phyloP scores from a whole-genome alignment of 2,113 vertebrate species.

The Tamias sibiricus region DNA sequence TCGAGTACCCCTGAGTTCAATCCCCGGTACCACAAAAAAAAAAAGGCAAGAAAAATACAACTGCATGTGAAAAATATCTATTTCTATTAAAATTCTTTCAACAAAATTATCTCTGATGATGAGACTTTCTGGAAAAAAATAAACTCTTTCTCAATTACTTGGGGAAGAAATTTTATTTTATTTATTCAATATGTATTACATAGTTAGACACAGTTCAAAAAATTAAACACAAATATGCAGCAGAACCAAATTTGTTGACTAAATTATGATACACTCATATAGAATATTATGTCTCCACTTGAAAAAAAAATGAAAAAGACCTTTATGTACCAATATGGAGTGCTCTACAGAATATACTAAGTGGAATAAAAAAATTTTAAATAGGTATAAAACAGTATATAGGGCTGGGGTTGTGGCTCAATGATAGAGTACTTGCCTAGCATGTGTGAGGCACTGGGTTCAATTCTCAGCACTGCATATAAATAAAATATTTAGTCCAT shows the following conservation, averaged over 20 bases:
- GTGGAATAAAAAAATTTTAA: too few relatives aligned
- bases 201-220: slow-evolving; percentile 31
- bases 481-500: too few relatives aligned
- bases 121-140: background rate
- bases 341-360: background rate
- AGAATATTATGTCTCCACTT: background rate
- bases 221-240: background rate
- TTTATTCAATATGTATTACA: slow-evolving; percentile 12
- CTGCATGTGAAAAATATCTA: slow-evolving; percentile 4
- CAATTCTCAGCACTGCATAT: too few relatives aligned
- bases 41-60: background rate
- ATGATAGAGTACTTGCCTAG: too few relatives aligned
- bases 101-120: background rate
- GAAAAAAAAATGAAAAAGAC: background rate
- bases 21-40: too few relatives aligned
- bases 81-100: slow-evolving; percentile 41
- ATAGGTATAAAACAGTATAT: too few relatives aligned
- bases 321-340: background rate
- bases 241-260: background rate
- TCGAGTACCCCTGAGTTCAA: too few relatives aligned
- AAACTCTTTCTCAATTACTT: slow-evolving; percentile 20
- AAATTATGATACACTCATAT: background rate
- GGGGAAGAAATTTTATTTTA: slow-evolving; percentile 23
- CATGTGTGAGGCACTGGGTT: too few relatives aligned
- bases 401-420: too few relatives aligned